Percentiles rank a stretch among this genome's conserved stretches.
Evolutionary conservation across 2,797 vertebrate species (phyloP).

Genomic region (Gobio occitaniae): DNA sequence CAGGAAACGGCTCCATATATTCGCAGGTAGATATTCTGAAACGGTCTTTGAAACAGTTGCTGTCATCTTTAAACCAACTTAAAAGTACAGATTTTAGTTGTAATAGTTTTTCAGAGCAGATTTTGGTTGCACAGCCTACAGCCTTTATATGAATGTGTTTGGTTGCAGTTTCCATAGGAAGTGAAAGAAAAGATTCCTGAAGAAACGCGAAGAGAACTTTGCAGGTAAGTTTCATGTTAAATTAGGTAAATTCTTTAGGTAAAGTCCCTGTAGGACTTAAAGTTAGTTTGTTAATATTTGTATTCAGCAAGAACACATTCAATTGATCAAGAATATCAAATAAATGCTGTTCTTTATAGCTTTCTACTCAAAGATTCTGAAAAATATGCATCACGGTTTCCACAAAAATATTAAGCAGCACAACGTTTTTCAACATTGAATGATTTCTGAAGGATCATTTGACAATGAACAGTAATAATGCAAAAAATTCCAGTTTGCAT

Average conservation of each 20-base stretch:
- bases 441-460: neutral
- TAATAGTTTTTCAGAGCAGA: neutral
- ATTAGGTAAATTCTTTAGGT: slow-evolving; percentile 10
- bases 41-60: neutral
- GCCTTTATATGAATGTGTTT: neutral
- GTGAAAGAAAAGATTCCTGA: slow-evolving; percentile 12
- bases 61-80: neutral
- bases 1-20: neutral
- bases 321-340: neutral
- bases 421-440: neutral
- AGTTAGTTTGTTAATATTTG: neutral
- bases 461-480: neutral
- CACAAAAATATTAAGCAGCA: neutral
- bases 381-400: neutral
- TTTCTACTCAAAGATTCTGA: neutral
- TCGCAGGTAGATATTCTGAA: neutral
- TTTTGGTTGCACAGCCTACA: neutral
- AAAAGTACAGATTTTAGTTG: neutral
- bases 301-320: neutral
- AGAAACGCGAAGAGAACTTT: neutral
- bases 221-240: neutral
- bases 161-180: slow-evolving; percentile 17
- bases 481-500: neutral
- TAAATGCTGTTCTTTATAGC: neutral
- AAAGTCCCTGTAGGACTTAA: neutral